Base-by-base conservation (phyloP, 1,140 invertebrate genomes). In the Drosophila persimilis region DNA sequence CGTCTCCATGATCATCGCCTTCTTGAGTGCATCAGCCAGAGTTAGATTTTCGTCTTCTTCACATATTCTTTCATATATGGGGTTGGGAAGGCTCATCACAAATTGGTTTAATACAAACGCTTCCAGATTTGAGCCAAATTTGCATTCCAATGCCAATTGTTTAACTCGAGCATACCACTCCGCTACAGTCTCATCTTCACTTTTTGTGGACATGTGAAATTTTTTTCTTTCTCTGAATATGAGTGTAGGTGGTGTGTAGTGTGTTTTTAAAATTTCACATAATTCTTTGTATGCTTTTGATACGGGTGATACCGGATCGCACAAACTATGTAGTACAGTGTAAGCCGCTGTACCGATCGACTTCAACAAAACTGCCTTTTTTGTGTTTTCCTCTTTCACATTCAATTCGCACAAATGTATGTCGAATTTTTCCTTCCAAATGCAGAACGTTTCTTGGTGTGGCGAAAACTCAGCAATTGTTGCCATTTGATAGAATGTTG, bases 101-200 rank as follows among this genome's bases (percentile, higher is more conserved):
- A 29, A 29, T 29, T 29, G 26, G 26, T 6, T 29, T 29, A 29
- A 29, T 5, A 29, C 26, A 29, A 29, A 29, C 6, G 26, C 26
- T 29, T 29, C 26, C 5, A 29, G 1, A 29, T 29, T 29, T 6
- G 6, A 6, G 1, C 26, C 26, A 29, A 29, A 29, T 29, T 29
- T 29, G 6, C 26, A 29, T 24, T 63, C 22, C 2, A 53, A 22
- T 29, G 46, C 58, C 39, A 61, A 13, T 13, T 51, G 47, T 17
- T 52, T 61, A 22, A 61, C 59, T 6, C 59, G 31, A 6, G 45
- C 44, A 59, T 46, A 59, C 56, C 56, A 59, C 15, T 44, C 44
- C 15, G 58, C 47, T 7, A 50, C 48, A 13, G 58, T 50, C 41
- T 61, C 47, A 44, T n/a, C n/a, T 7, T 61, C 17, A 6, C 15